Evolutionary conservation across 2,797 vertebrate species (phyloP), one percentile per base, ranked within the genome.

Genomic region (Coregonus suidteri): DNA sequence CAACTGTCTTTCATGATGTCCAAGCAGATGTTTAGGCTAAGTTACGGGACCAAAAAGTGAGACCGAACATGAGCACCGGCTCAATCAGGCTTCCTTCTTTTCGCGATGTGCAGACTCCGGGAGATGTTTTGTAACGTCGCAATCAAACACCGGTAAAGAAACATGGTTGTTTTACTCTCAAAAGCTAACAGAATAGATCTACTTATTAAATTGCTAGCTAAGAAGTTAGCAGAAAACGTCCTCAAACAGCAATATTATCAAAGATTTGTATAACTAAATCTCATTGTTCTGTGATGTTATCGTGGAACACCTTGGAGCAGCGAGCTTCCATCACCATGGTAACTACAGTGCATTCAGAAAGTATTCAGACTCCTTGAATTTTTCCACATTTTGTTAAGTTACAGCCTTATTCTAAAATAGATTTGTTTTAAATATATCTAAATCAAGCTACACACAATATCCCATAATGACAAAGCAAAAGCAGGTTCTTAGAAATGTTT

Each of bases 241-340:
- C 37, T 41, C 37, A 41, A 41, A 41, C 37, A 41, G 37, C 6
- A 41, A 41, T 41, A 41, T 7, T 2, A 41, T 41, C 37, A 41
- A 41, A 41, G 37, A 41, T 41, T 41, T 41, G 37, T 41, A 41
- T 41, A 41, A 41, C 37, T 41, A 41, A 41, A 41, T 41, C 2
- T 41, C 37, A 1, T 41, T 41, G 6, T 41, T 41, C 37, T 7
- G 37, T 7, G 47, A 71, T 52, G 66, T 67, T 70, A 41, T 15
- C 4, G 41, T 7, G 16, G 31, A 71, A 51, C 69, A 11, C 15
- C 79, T 69, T 66, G 81, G 37, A 41, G 1, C 37, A 41, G 83
- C 80, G 77, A 74, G 75, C 67, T 53, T 15, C 70, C 18, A 7
- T 90, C 86, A 47, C 91, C 86, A 88, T 88, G 86, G 85, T 47